Base-by-base conservation (phyloP, 64 coral and sea anemone species). In the Platygyra sinensis region DNA sequence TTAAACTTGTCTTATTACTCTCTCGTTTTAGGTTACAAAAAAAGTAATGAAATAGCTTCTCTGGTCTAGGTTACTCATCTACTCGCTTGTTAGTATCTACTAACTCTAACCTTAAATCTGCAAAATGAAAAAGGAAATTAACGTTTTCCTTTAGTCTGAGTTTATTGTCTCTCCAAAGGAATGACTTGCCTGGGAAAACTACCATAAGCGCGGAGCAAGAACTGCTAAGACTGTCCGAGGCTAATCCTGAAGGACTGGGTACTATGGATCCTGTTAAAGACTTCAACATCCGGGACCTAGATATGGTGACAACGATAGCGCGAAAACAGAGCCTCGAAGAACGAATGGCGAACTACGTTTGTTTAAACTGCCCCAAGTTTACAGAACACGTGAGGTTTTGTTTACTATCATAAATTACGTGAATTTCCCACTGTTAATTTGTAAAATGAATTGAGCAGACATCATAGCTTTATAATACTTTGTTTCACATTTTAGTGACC, bases 181-280 rank as follows among this genome's bases (percentile, higher is more conserved):
- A 98, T 83, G 93, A 95, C 28, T 87, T 87, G 16, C 93, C 93
- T 3, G 54, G 90, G 14, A 86, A 84, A 71, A 93, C 96, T 31
- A 74, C 95, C 32, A 52, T 96, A 4, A 88, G 52, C 12, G 93
- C 93, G 7, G 89, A 90, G 31, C 93, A 98, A 73, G 93, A 98
- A 74, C 88, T 98, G 14, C 90, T 98, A 19, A 80, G 93, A 50
- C 82, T 98, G 19, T 87, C 90, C 75, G 96, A 98, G 82, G 78
- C 93, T 10, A 95, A 90, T 63, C 96, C 96, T 28, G 81, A 91
- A 18, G 95, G 95, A 75, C 87, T 96, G 54, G 83, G 69, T 50
- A 82, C 88, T 22, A 96, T 96, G 95, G 91, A 96, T 77, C 87
- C 89, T 49, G 49, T 95, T 52, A 95, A 87, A 90, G 93, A 98